Base-by-base conservation (phyloP, 37 sponge, comb jelly and placozoan species). In the Haliclona indistincta region DNA sequence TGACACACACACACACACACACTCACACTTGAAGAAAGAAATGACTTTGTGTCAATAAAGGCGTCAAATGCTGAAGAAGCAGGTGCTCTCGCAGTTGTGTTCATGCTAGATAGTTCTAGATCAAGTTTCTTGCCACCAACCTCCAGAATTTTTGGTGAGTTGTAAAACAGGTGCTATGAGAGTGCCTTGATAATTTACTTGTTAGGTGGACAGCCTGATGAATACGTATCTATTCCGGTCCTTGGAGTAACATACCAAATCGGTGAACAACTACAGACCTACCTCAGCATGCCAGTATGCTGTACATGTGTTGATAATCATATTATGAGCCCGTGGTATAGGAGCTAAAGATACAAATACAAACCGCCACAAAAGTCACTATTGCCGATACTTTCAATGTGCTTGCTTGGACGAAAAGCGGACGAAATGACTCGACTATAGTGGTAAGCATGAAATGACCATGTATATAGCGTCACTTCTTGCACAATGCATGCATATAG, bases 311-410 rank as follows among this genome's bases (percentile, higher is more conserved):
- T 52, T 35, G 19, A 1, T 54, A 41, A 2, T 2, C 19, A 54
- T 73, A 36, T 55, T 28, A n/a, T n/a, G n/a, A n/a, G n/a, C n/a
- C n/a, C n/a, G n/a, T n/a, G n/a, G n/a, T n/a, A n/a, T n/a, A 30
- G 63, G 15, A 7, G 63, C 23, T 30, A 28, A 10, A 40, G 29
- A 51, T 83, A 32, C 28, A 22, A 10, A 55, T 91, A 20, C 43
- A 64, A 22, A 82, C 87, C 3, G 33, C 42, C 64, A 86, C 87
- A 26, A 71, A 47, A 40, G 74, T 82, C 0, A 71, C 71, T 17
- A 39, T 55, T 1, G 63, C 68, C 43, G 36, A 44, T 19, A 92
- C 93, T 1, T 87, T 84, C 80, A 92, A 92, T 84, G 85, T 92
- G 20, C 60, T 92, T 26, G 93, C 85, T 6, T 73, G 69, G 38